Base-by-base conservation (phyloP, 2,888 invertebrate species). In the Drosophila robusta region DNA sequence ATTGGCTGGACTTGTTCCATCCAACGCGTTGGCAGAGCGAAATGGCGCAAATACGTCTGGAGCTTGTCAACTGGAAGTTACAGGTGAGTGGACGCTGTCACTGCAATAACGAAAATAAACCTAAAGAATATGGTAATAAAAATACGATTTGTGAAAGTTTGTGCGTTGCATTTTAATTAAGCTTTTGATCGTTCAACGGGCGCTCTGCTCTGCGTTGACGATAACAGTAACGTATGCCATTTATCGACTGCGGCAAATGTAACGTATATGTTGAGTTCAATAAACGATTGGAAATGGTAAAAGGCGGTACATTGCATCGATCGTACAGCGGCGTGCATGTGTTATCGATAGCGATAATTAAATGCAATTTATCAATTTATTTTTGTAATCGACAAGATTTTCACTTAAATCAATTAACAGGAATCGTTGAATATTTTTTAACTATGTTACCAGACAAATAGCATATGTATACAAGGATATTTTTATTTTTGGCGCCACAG, bases 1-100 rank as follows among this genome's bases (percentile, higher is more conserved):
- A 86, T 72, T 89, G 89, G 89, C 65, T 90, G 70, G 90, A 90
- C 78, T 80, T 90, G 63, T 90, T 89, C 57, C 89, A 90, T 78
- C 79, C 90, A 47, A 84, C 75, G 38, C 81, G 89, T 58, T 90
- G 85, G 79, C 79, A 82, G 60, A 70, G 62, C 42, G 90, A 90
- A 80, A 90, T 89, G 55, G 79, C 81, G 29, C 85, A 89, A 55
- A 87, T 90, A 64, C 91, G 89, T 42, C 61, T 80, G 47, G 90
- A 90, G 70, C 80, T 91, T 41, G 70, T 65, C 56, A 78, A 78
- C 69, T 90, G 91, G 91, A 90, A 90, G 65, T 81, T 90, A 46
- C 85, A 90, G 91, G 90, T 89, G 68, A 75, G 71, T 56, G 18
- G 1, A 39, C 8, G 29, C n/a, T 9, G 5, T 12, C 39, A 32